Evolutionary conservation across 2,888 invertebrate species (phyloP).

Genomic region (Melinaea menophilus): DNA sequence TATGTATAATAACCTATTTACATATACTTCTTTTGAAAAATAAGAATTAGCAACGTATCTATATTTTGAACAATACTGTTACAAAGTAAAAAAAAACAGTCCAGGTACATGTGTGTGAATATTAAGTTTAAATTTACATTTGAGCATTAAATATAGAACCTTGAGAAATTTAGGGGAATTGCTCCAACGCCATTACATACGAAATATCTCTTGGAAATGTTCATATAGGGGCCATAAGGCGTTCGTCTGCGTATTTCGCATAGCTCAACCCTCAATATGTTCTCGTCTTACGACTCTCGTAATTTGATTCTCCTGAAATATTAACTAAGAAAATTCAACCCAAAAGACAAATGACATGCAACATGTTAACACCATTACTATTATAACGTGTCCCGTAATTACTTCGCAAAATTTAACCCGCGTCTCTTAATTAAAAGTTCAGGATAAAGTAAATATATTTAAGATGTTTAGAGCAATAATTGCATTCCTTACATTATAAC

Average conservation of each 20-base stretch:
- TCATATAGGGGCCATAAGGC: constrained; percentile 57
- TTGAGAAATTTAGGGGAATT: not conserved
- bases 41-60: not conserved
- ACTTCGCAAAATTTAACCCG: not conserved
- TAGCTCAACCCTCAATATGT: constrained; percentile 59
- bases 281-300: constrained; percentile 58
- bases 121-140: constrained; percentile 1
- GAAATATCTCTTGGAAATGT: constrained; percentile 60
- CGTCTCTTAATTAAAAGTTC: not conserved
- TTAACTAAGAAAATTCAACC: constrained; percentile 63
- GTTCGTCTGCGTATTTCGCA: constrained; percentile 49
- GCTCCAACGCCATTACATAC: constrained; percentile 48
- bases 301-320: constrained; percentile 72
- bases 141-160: not conserved
- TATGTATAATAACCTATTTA: not conserved
- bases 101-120: no score
- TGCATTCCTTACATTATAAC: no score
- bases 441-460: not conserved
- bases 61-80: not conserved
- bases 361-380: constrained; percentile 17
- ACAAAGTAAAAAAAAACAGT: not conserved
- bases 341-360: constrained; percentile 49
- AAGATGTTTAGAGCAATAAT: no score
- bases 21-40: no score
- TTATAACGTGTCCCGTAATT: constrained; percentile 19